Percentiles rank a stretch among this genome's conserved stretches.
Conservation (phyloP, 2,113 vertebrate genomes). For the Myodes glareolus region DNA sequence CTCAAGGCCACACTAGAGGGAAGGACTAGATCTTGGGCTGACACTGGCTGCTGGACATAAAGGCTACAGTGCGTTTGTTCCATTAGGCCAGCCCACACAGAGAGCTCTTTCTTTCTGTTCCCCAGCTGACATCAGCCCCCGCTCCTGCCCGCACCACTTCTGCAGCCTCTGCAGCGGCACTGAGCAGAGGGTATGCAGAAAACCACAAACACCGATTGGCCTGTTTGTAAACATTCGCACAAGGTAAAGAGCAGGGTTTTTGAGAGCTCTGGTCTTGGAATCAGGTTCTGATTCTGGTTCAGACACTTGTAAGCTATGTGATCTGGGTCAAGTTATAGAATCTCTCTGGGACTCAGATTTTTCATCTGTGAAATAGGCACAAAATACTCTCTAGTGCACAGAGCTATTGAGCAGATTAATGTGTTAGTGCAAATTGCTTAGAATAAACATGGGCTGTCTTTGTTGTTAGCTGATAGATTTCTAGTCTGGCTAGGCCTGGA, state of each 20-base stretch:
- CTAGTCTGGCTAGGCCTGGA: not conserved
- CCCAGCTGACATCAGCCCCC: not conserved
- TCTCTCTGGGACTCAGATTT: not conserved
- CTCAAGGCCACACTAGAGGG: not conserved
- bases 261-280: not conserved
- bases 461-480: not conserved
- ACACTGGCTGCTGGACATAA: not conserved
- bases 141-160: fast-evolving
- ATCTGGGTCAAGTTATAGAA: not conserved
- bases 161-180: not conserved
- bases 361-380: not conserved
- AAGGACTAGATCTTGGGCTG: not conserved
- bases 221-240: conserved; percentile 56
- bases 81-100: not conserved
- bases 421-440: not conserved
- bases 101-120: not conserved
- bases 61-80: not conserved
- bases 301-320: not conserved
- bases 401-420: not conserved
- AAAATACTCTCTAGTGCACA: not conserved
- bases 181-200: not conserved
- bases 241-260: not conserved
- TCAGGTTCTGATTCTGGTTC: conserved; percentile 41
- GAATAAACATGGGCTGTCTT: fast-evolving
- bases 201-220: not conserved